These are phyloP conservation scores for Notarius quadriscutis DNA, from an alignment of 2,113 vertebrate genomes.

Conservation along the genomic window DNA sequence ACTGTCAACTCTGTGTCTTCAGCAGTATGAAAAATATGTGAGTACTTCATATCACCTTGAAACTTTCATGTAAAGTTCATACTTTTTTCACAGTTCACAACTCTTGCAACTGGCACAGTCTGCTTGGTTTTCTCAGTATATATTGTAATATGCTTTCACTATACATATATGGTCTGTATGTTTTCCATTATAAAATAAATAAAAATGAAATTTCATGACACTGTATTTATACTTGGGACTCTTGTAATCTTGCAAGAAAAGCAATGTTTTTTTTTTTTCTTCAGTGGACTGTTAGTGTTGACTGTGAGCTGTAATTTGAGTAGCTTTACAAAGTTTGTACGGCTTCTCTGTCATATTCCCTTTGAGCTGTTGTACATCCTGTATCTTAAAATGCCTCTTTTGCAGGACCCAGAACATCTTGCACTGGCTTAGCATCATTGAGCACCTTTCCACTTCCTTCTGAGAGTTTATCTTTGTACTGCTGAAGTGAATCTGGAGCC, in stretches of 20 bases:
- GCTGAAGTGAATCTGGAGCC: conserved; percentile 37
- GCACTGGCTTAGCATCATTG: conserved; percentile 44
- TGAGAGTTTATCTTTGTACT: conserved; percentile 32
- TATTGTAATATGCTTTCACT: conserved; percentile 61
- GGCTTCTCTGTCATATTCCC: conserved; percentile 32
- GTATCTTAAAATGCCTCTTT: conserved; percentile 46
- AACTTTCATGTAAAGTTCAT: conserved; percentile 22
- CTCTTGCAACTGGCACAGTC: conserved; percentile 66
- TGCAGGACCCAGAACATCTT: conserved; percentile 51
- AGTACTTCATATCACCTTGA: conserved; percentile 26
- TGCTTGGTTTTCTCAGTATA: conserved; percentile 58
- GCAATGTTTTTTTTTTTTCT: conserved; percentile 48
- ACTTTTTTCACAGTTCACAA: not conserved
- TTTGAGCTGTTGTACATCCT: conserved; percentile 1
- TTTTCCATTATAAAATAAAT: conserved; percentile 75
- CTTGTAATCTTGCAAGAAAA: conserved; percentile 49
- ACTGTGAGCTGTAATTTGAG: conserved; percentile 42
- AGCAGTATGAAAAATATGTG: conserved; percentile 52
- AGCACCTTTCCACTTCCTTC: conserved; percentile 48
- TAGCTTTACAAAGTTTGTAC: conserved; percentile 41
- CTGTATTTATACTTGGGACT: conserved; percentile 48
- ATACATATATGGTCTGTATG: conserved; percentile 64
- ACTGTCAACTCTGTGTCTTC: conserved; percentile 27
- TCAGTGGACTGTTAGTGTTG: conserved; percentile 31
- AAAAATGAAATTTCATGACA: conserved; percentile 67